These are phyloP conservation scores for Mus caroli DNA, from an alignment of 2,797 vertebrate genomes.

Conservation along the genomic window DNA sequence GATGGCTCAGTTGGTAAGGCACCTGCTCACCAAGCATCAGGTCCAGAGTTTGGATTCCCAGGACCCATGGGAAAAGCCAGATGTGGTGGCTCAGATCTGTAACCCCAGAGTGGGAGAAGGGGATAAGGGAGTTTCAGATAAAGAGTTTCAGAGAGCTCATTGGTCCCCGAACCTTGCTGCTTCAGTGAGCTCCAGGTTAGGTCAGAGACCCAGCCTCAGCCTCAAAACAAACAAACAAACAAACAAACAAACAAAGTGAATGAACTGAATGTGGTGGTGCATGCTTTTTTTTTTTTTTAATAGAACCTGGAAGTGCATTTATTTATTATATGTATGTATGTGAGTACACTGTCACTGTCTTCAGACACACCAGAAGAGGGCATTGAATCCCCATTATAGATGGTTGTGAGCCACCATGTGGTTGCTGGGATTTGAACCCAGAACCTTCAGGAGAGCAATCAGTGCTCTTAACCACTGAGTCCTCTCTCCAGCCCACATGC, in stretches of 20 bases:
- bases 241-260: background rate
- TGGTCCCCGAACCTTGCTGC: background rate
- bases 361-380: no score
- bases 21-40: background rate
- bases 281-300: background rate
- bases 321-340: no score
- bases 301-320: no score
- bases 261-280: background rate
- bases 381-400: no score
- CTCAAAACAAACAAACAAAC: background rate
- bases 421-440: no score
- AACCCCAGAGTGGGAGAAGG: background rate
- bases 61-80: background rate
- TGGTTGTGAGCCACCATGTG: no score
- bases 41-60: background rate
- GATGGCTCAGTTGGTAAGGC: background rate
- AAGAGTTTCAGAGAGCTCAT: background rate
- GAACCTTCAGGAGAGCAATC: no score
- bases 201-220: background rate
- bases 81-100: background rate
- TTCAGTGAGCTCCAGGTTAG: background rate
- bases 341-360: no score
- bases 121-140: background rate
- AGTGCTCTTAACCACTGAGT: no score
- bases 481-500: no score